Evolutionary conservation across 2,888 invertebrate genomes (phyloP).

Genomic region (Drosophila histrio): DNA sequence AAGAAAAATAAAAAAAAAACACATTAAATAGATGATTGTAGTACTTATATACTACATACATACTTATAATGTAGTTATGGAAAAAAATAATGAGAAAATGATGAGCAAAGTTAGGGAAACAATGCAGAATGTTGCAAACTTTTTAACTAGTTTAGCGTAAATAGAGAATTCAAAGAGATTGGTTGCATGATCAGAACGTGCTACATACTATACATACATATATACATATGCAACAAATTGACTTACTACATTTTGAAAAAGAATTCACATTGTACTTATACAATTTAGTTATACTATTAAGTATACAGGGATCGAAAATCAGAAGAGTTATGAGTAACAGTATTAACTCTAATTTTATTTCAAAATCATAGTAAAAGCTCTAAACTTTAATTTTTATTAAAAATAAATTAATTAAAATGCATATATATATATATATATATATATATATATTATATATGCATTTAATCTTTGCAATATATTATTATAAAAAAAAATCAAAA

Average conservation of each 20-base stretch:
- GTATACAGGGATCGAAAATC: too few relatives aligned
- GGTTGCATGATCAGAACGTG: conserved; percentile 30
- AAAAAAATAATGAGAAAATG: neutral
- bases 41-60: neutral
- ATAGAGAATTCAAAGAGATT: conserved; percentile 34
- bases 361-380: too few relatives aligned
- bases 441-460: too few relatives aligned
- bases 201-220: conserved; percentile 16
- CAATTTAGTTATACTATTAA: conserved; percentile 1
- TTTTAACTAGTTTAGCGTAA: conserved; percentile 49
- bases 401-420: too few relatives aligned
- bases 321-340: too few relatives aligned
- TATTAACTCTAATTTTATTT: too few relatives aligned
- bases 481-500: too few relatives aligned
- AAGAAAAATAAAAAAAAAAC: neutral
- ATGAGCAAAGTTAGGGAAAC: conserved; percentile 42
- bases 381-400: too few relatives aligned
- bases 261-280: conserved; percentile 40
- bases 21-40: neutral
- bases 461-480: too few relatives aligned
- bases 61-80: conserved; percentile 29
- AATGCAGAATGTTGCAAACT: conserved; percentile 28
- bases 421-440: too few relatives aligned
- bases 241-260: conserved; percentile 28
- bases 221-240: conserved; percentile 27